Base-by-base conservation (phyloP, 2,888 invertebrate genomes). In the Philonicus albiceps region DNA sequence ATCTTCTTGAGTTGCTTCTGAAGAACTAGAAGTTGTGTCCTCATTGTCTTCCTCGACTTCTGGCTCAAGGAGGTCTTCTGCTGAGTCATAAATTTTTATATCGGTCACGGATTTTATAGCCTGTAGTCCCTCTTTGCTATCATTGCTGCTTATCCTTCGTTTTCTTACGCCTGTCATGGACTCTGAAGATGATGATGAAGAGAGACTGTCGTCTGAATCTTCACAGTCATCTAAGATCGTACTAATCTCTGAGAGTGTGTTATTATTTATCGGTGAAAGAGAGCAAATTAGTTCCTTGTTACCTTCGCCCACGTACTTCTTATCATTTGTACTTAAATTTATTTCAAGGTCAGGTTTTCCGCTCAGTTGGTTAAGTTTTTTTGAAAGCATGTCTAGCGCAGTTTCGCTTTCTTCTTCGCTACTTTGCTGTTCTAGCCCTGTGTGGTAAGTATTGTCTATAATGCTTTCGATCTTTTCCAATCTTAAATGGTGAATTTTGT, bases 81-180 rank as follows among this genome's bases (percentile, higher is more conserved):
- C 88, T 89, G 53, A 89, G n/a, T 91, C 90, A 86, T 91, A 94
- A 30, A 93, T 90, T 84, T 93, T 93, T 13, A 94, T 93, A 89
- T 94, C 93, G 27, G 93, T 92, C 1, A 94, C 94, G 0, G 94
- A 94, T 88, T 92, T 92, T 53, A 94, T 93, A 3, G 94, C 92
- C 89, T 93, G 91, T 16, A 94, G 89, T 1, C 91, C 91, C n/a
- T 43, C 73, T 53, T 53, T 80, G 8, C 80, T 49, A n/a, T 80
- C 80, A 7, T 31, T 22, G 16, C 64, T 64, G 37, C 83, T 83
- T 22, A 64, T 19, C 11, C 72, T 19, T 81, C 7, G 88, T 73
- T 34, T 64, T 19, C 34, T 88, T 88, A 27, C 86, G 87, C 27
- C 40, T 34, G n/a, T 34, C 11, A 13, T 22, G 5, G 55, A 49